These are phyloP conservation scores for Anastatus disparis DNA, from an alignment of 1,140 invertebrate genomes.

Conservation along the genomic window DNA sequence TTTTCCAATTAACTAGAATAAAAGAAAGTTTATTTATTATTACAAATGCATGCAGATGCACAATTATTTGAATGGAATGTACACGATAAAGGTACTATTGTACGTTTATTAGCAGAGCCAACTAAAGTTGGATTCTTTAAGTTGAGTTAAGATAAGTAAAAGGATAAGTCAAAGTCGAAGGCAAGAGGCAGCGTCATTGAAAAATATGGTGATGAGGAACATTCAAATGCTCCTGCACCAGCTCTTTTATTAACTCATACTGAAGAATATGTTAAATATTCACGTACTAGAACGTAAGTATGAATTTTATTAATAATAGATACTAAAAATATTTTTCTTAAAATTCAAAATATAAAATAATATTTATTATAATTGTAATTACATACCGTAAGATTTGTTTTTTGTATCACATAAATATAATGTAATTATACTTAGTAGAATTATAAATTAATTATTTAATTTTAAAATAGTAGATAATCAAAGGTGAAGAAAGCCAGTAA, in stretches of 20 bases:
- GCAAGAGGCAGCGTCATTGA: conserved; percentile 78
- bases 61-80: conserved; percentile 99
- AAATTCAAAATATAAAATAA: too few relatives aligned
- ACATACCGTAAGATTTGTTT: too few relatives aligned
- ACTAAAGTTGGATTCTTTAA: conserved; percentile 95
- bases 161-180: conserved; percentile 84
- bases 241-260: conserved; percentile 92
- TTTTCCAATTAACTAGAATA: too few relatives aligned
- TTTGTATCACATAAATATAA: too few relatives aligned
- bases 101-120: conserved; percentile 96
- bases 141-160: conserved; percentile 90
- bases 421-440: too few relatives aligned
- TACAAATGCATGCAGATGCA: conserved; percentile 84
- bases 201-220: too few relatives aligned
- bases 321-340: too few relatives aligned
- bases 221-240: conserved; percentile 86
- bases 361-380: too few relatives aligned
- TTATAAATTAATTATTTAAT: too few relatives aligned
- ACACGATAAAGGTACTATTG: conserved; percentile 91
- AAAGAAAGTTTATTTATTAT: too few relatives aligned
- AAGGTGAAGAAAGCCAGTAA: conserved; percentile 88
- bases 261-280: conserved; percentile 97
- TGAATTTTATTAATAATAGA: too few relatives aligned
- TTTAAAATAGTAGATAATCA: conserved; percentile 69
- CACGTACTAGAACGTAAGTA: conserved; percentile 84